Conservation (phyloP, 2,797 vertebrate genomes). For the Sylvia borin region DNA sequence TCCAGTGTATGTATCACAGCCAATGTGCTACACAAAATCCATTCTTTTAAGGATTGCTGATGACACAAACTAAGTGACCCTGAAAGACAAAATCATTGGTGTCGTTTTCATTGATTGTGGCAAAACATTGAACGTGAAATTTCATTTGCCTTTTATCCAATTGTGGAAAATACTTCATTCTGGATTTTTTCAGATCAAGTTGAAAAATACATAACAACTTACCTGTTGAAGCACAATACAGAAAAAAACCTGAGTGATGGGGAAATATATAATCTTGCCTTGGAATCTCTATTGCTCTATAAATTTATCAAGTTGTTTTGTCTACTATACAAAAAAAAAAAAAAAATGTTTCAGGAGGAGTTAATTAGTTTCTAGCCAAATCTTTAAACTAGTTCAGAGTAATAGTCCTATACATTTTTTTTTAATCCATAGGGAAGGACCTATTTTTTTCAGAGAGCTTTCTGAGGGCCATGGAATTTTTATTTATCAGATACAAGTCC, state of each 20-base stretch:
- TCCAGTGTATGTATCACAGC: neutral
- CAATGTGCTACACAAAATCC: neutral
- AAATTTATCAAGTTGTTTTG: neutral
- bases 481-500: neutral
- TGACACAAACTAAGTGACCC: slow-evolving; percentile 20
- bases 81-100: slow-evolving; percentile 11
- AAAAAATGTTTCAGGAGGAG: neutral
- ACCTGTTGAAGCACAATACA: neutral
- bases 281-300: neutral
- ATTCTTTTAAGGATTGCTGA: slow-evolving; percentile 43
- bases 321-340: neutral
- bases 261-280: neutral
- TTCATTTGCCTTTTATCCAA: slow-evolving; percentile 18
- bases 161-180: neutral
- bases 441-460: neutral
- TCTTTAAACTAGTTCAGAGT: neutral
- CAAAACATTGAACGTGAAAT: neutral
- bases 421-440: neutral
- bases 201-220: neutral
- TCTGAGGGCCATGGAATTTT: neutral
- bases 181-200: neutral
- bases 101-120: neutral
- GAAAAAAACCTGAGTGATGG: neutral
- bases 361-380: neutral
- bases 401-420: neutral